Percentiles rank a stretch among this genome's conserved stretches.
phyloP scores from a whole-genome alignment of 2,797 vertebrate species.

The Ciconia nigra region DNA sequence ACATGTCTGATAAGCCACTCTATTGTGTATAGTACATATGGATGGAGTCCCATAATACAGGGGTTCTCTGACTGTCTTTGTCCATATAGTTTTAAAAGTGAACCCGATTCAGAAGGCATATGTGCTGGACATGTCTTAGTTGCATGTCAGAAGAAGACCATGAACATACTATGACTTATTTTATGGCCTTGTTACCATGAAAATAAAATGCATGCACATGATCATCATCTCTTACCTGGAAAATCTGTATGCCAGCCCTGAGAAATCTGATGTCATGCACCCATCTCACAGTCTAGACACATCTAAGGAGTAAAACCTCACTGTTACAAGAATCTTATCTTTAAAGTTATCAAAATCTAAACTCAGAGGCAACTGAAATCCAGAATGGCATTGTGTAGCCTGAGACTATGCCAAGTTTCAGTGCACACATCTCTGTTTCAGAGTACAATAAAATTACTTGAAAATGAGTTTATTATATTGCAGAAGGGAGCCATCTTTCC shows the following conservation, averaged over 20 bases:
- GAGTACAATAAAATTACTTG: neutral
- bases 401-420: neutral
- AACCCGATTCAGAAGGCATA: fast-evolving
- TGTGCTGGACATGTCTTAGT: neutral
- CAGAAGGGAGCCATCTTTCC: neutral
- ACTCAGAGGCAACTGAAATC: neutral
- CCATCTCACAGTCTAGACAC: neutral
- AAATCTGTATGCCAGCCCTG: neutral
- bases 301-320: neutral
- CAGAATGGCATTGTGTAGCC: fast-evolving
- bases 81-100: neutral
- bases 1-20: neutral
- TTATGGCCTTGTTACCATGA: neutral
- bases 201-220: neutral
- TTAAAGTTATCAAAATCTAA: neutral
- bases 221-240: neutral
- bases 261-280: neutral
- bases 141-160: neutral
- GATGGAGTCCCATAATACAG: neutral
- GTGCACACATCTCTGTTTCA: neutral
- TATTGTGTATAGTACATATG: fast-evolving
- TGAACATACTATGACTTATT: fast-evolving
- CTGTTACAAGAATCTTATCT: neutral
- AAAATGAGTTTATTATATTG: slow-evolving; percentile 15
- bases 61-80: neutral